Base-by-base conservation (phyloP, 2,888 invertebrate genomes). In the Psylliodes chrysocephalus region DNA sequence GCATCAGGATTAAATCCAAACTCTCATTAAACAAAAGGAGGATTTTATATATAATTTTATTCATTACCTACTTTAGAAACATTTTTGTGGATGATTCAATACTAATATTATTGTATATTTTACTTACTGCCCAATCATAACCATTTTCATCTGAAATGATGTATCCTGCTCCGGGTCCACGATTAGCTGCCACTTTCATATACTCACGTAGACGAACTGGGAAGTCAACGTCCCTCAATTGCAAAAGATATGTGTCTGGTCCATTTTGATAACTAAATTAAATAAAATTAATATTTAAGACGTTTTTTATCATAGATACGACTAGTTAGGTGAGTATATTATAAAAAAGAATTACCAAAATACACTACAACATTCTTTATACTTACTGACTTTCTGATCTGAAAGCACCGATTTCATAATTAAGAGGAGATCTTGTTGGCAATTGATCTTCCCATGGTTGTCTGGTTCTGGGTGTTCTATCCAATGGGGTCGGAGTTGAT, bases 181-280 rank as follows among this genome's bases (percentile, higher is more conserved):
- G 87, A 74, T 87, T 85, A 66, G 90, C 90, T 0, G 95, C 95
- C n/a, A 95, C 94, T 85, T 95, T 94, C 92, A 96, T 93, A 82
- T 96, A 96, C 82, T 95, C 93, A 63, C 96, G 90, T 70, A 96
- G 86, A 17, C 96, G 88, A 44, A 94, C 93, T n/a, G 98, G 96
- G 86, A 98, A 97, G 81, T 91, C 91, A 0, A 95, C 93, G 83
- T 98, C 98, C 55, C 96, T 89, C 14, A 97, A 86, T 80, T 98
- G 98, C 42, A 98, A 87, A 5, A 98, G 85, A 81, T 98, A 96
- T 0, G 98, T 97, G 81, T 98, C 98, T 0, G 97, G 97, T 0
- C 98, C 98, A 82, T 94, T 92, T 84, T 97, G 96, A 84, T 97
- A 97, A 78, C 95, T 95, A 76, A 44, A 54, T 33, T 18, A 40